These are phyloP conservation scores for Hippoglossus hippoglossus DNA, from an alignment of 2,797 vertebrate genomes.

Conservation along the genomic window DNA sequence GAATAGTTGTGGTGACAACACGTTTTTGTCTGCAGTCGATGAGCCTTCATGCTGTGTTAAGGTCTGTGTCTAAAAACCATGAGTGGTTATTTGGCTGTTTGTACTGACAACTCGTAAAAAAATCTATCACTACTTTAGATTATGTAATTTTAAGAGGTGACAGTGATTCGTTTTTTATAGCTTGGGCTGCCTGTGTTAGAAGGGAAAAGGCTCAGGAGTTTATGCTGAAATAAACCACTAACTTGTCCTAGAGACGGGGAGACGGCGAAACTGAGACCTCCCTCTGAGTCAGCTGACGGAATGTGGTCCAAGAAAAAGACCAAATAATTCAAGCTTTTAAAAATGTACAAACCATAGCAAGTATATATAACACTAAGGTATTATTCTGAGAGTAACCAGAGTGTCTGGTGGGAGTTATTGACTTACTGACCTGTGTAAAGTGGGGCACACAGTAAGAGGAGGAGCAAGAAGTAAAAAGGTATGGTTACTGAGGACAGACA, in stretches of 20 bases:
- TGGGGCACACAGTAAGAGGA: conserved; percentile 37
- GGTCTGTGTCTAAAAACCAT: not conserved
- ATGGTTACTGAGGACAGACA: conserved; percentile 25
- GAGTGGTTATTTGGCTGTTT: not conserved
- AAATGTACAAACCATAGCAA: conserved; percentile 39
- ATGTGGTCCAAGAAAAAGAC: conserved; percentile 35
- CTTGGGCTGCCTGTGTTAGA: conserved; percentile 13
- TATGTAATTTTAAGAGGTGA: conserved; percentile 24
- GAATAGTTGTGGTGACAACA: not conserved
- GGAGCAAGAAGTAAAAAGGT: conserved; percentile 7
- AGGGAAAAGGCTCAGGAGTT: conserved; percentile 8
- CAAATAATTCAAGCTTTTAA: conserved; percentile 43
- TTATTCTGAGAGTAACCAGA: conserved; percentile 52
- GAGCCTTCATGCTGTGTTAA: conserved; percentile 3
- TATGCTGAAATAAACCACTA: conserved; percentile 36
- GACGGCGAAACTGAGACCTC: conserved; percentile 36
- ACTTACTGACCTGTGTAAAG: conserved; percentile 40
- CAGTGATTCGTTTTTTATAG: conserved; percentile 25
- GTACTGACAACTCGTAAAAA: conserved; percentile 3
- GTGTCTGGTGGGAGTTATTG: conserved; percentile 40
- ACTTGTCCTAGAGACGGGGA: conserved; percentile 9
- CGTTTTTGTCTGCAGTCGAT: not conserved
- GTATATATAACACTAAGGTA: conserved; percentile 38
- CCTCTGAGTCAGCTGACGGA: conserved; percentile 29
- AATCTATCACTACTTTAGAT: not conserved